Evolutionary conservation across 1,140 invertebrate genomes (phyloP), one percentile per base, ranked within the genome.

Genomic region (Dendroctonus ponderosae): DNA sequence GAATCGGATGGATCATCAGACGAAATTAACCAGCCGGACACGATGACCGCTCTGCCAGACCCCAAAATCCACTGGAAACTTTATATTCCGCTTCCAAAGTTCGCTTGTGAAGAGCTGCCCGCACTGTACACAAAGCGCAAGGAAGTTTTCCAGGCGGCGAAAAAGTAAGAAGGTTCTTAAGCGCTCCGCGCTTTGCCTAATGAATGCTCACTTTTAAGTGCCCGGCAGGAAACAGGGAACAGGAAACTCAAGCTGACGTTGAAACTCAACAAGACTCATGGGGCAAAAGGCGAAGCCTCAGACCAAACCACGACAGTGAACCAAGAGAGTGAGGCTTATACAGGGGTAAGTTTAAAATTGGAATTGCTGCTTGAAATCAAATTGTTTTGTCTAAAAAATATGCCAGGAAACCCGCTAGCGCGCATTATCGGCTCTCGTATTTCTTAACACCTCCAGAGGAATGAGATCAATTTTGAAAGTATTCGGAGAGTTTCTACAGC

Each of bases 21-120:
- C 3, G 26, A 26, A 2, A 26, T 26, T 26, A 26, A 26, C 26
- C 26, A 26, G 26, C 26, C 26, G 26, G 26, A 26, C 26, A 2
- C 26, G 26, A 26, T 3, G 1, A 26, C 26, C 26, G 26, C 26
- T 26, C 26, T 26, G 26, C 26, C 26, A 26, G 71, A 74, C 60
- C 54, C 38, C 11, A 73, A 75, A 60, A 70, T 74, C 39, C 61
- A 68, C 7, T 49, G 38, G 2, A 49, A 68, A 48, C 62, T 71
- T 38, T 71, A 67, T 49, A 57, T 75, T 14, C 53, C 54, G 6
- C 67, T 76, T 12, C 66, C 68, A 39, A 66, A 65, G 48, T 68
- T 73, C 53, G 41, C 61, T 7, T 65, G 71, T 59, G 58, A 73
- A 50, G 56, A 71, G 56, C 52, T 76, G 41, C 71, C 68, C 43